Percentiles rank a stretch among this genome's conserved stretches.
These are phyloP conservation scores for Pithys albifrons DNA, from an alignment of 2,113 vertebrate species.

Conservation along the genomic window DNA sequence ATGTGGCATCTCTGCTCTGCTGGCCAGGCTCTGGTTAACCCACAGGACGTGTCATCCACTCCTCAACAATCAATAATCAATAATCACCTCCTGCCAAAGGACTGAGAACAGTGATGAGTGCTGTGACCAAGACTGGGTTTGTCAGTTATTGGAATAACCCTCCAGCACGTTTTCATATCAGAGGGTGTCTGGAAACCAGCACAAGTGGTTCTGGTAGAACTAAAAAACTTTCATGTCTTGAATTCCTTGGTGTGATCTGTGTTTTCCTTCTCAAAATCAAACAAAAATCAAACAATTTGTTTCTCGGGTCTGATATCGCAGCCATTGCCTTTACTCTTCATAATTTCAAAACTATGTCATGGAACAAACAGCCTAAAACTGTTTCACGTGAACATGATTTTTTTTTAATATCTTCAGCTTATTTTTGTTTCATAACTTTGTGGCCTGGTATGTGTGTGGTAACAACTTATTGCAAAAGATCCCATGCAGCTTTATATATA, in stretches of 20 bases:
- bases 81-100: background rate
- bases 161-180: background rate
- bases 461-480: constrained; percentile 30
- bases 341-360: background rate
- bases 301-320: background rate
- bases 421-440: constrained; percentile 10
- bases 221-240: background rate
- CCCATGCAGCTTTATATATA: background rate
- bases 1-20: background rate
- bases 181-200: background rate
- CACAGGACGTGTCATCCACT: background rate
- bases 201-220: background rate
- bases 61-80: background rate
- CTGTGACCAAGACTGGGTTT: background rate
- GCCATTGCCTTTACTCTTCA: constrained; percentile 18
- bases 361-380: background rate
- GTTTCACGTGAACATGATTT: background rate
- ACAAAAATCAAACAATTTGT: background rate
- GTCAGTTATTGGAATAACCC: background rate
- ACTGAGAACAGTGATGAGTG: background rate
- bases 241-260: background rate
- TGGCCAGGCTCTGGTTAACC: background rate
- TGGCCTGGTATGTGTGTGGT: background rate
- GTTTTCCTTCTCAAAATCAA: background rate
- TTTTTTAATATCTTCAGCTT: background rate